Percentiles rank a stretch among this genome's conserved stretches.
phyloP scores from a whole-genome alignment of 2,797 vertebrate species.

The Spea hammondii region DNA sequence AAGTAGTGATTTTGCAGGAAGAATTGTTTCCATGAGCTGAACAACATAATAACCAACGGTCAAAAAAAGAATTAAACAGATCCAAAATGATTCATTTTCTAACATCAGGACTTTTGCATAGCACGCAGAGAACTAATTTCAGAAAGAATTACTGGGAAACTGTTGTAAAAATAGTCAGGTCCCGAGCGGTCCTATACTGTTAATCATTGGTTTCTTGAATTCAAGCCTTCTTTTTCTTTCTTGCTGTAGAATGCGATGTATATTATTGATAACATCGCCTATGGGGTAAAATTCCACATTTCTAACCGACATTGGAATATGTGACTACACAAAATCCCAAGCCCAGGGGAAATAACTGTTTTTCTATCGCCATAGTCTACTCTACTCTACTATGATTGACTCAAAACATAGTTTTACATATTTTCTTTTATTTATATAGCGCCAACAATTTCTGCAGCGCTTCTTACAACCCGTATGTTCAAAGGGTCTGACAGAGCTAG shows the following conservation, averaged over 20 bases:
- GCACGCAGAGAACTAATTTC: slow-evolving; percentile 45
- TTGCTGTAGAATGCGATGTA: slow-evolving; percentile 24
- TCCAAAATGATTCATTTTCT: slow-evolving; percentile 40
- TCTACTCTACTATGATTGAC: too few species aligned
- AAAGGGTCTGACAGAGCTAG: too few species aligned
- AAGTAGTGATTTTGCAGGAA: slow-evolving; percentile 33
- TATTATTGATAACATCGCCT: slow-evolving; percentile 4
- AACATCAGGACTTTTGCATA: slow-evolving; percentile 34
- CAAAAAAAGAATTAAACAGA: slow-evolving; percentile 34
- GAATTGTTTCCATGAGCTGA: slow-evolving; percentile 27
- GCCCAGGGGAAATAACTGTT: too few species aligned
- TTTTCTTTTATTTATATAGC: too few species aligned
- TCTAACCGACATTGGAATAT: too few species aligned
- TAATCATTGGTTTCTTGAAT: slow-evolving; percentile 44
- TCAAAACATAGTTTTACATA: too few species aligned
- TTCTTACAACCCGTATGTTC: too few species aligned
- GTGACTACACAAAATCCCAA: too few species aligned
- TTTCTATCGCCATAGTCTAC: too few species aligned
- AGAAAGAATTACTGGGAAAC: slow-evolving; percentile 35
- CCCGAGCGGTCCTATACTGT: slow-evolving; percentile 44
- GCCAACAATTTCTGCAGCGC: too few species aligned
- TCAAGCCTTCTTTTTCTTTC: slow-evolving; percentile 35
- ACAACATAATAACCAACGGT: slow-evolving; percentile 37
- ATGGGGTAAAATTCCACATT: too few species aligned
- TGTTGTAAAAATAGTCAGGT: slow-evolving; percentile 47